phyloP scores from a whole-genome alignment of 2,113 vertebrate species.

The Chloropsis cyanopogon region DNA sequence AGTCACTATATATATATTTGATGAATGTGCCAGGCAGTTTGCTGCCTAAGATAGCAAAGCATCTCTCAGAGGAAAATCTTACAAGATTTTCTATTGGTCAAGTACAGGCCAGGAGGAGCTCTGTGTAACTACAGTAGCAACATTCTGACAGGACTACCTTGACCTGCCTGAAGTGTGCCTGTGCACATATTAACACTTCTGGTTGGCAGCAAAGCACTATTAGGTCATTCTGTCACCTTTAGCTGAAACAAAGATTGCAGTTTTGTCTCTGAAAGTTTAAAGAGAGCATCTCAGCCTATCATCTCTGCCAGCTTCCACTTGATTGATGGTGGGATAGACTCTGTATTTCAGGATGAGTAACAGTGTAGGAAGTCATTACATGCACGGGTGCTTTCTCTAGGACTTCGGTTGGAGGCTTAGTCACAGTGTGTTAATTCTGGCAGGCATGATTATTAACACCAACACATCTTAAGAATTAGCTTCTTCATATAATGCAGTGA shows the following conservation, averaged over 20 bases:
- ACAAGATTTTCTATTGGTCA: background rate
- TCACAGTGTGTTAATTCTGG: background rate
- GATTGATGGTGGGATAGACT: background rate
- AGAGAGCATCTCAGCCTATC: background rate
- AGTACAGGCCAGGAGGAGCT: background rate
- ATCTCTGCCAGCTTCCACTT: background rate
- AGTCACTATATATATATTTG: background rate
- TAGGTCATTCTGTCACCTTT: background rate
- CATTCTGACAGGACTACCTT: background rate
- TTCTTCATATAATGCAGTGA: background rate
- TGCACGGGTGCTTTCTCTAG: background rate
- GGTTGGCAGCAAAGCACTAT: background rate
- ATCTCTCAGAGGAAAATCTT: background rate
- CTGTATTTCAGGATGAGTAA: background rate
- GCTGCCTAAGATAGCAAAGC: background rate
- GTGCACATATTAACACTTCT: background rate
- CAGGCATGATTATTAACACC: background rate
- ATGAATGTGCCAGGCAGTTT: background rate
- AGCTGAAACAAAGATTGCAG: background rate
- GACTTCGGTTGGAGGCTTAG: background rate
- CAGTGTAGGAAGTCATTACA: background rate
- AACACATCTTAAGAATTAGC: background rate
- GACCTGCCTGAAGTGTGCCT: background rate
- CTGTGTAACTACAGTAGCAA: background rate
- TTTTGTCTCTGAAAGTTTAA: background rate